phyloP scores from a whole-genome alignment of 64 coral and sea anemone species.

The Platygyra sinensis region DNA sequence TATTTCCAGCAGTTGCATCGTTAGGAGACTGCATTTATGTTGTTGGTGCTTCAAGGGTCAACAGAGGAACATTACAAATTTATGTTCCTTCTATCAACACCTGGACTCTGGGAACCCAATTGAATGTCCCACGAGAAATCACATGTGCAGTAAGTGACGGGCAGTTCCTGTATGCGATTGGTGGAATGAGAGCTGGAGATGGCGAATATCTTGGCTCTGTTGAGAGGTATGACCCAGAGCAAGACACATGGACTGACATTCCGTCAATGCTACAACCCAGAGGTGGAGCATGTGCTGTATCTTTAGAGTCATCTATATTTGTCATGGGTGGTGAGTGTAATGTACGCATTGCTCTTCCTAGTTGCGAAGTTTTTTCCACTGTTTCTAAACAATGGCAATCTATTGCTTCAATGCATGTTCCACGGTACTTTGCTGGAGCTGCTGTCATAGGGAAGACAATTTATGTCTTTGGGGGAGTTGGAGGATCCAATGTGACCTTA shows the following conservation, averaged over 20 bases:
- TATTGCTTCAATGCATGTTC: constrained; percentile 53
- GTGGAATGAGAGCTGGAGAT: constrained; percentile 41
- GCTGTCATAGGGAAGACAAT: constrained; percentile 19
- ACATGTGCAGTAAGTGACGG: constrained; percentile 9
- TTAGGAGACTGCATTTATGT: constrained; percentile 6
- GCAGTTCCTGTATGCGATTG: constrained; percentile 46
- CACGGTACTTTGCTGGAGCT: constrained; percentile 21
- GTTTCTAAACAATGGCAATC: constrained; percentile 47
- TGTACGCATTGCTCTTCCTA: constrained; percentile 30
- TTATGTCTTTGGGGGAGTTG: constrained; percentile 57
- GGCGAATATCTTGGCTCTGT: constrained; percentile 56
- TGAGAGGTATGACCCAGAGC: constrained; percentile 57
- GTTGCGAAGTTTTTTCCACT: constrained; percentile 41
- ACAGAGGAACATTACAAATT: constrained; percentile 43
- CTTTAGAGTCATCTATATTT: constrained; percentile 43
- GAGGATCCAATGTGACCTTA: constrained; percentile 11
- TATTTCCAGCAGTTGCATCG: constrained; percentile 39
- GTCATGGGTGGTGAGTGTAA: constrained; percentile 42
- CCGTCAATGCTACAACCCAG: constrained; percentile 28
- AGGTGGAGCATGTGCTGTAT: constrained; percentile 32
- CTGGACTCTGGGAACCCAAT: constrained; percentile 51
- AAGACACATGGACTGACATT: constrained; percentile 24
- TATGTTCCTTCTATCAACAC: constrained; percentile 20
- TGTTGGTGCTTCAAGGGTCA: constrained; percentile 14
- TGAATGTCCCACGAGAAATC: constrained; percentile 40